These are phyloP conservation scores for Blomia tropicalis DNA, from an alignment of 2,888 invertebrate genomes.

Conservation along the genomic window DNA sequence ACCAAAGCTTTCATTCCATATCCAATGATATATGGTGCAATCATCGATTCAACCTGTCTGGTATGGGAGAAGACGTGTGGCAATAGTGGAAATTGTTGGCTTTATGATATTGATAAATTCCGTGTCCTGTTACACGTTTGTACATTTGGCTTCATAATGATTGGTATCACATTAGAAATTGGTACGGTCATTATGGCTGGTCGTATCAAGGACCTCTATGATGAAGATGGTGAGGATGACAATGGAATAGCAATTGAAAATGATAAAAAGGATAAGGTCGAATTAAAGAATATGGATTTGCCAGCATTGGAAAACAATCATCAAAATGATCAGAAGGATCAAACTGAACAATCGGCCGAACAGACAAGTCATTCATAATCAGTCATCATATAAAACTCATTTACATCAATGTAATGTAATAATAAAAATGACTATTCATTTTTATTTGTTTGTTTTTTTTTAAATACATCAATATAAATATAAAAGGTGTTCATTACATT, in stretches of 20 bases:
- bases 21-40: conserved; percentile 30
- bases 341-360: too few species aligned
- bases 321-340: background rate
- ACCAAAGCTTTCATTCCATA: conserved; percentile 31
- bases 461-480: background rate
- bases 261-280: background rate
- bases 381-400: too few species aligned
- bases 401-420: too few species aligned
- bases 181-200: conserved; percentile 22
- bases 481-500: background rate
- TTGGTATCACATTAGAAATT: conserved; percentile 27
- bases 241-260: background rate
- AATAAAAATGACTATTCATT: too few species aligned
- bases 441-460: too few species aligned
- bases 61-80: conserved; percentile 31
- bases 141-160: conserved; percentile 26
- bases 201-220: conserved; percentile 20
- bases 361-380: too few species aligned
- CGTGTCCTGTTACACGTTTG: conserved; percentile 28
- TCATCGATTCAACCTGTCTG: conserved; percentile 30
- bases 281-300: background rate
- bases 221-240: conserved; percentile 16
- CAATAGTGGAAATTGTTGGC: conserved; percentile 31
- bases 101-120: conserved; percentile 30
- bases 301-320: background rate